Evolutionary conservation across 2,113 vertebrate species (phyloP), one percentile per base, ranked within the genome.

Genomic region (Saccopteryx bilineata): DNA sequence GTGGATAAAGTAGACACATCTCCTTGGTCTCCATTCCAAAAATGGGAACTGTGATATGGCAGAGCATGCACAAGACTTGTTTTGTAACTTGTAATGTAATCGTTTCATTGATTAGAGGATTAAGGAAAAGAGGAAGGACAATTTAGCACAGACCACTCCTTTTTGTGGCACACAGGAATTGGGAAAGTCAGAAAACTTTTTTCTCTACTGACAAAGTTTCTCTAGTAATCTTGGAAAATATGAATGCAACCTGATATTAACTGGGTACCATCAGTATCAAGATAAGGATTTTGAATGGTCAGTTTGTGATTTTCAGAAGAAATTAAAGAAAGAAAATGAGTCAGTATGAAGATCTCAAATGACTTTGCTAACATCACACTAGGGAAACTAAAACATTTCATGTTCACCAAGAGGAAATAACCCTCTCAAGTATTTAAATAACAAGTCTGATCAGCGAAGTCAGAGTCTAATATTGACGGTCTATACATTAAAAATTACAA

Each of bases 401-500:
- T 66, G 0, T 60, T 26, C 50, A 11, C 18, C 24, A 69, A 80
- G 58, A 91, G 46, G 39, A 65, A 81, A 65, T 23, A 60, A 72
- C 52, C 31, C 26, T 83, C 11, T 69, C 46, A 58, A 48, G n/a
- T 60, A 82, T 79, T 85, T 93, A 86, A 92, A 88, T 65, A 50
- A 13, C 46, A 94, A 80, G 24, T 24, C 63, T 86, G 63, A 79
- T 85, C 24, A 93, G 63, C 80, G 81, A 81, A 84, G 66, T 23
- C 66, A 75, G 72, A 96, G 18, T 56, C 8, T 26, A 69, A n/a
- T 60, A 72, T 19, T 74, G 50, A 74, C 91, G 31, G 19, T 39
- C 87, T 82, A 13, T 50, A 63, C 28, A 80, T 90, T 21, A 95
- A 97, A 90, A 92, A 66, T 65, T 46, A 58, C 24, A 83, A 90